Conservation (phyloP, 2,888 invertebrate species). For the Trilocha varians region DNA sequence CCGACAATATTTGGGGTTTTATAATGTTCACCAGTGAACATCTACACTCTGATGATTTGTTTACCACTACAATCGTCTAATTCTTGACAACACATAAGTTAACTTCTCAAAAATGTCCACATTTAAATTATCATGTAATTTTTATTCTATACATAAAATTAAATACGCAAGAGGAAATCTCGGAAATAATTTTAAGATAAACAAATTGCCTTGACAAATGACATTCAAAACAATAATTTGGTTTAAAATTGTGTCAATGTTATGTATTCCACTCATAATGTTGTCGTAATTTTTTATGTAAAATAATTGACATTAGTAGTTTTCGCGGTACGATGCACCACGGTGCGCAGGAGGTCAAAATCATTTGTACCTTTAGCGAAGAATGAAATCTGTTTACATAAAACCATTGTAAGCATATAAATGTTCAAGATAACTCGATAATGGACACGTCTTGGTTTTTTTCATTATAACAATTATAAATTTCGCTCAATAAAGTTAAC, state of each 20-base stretch:
- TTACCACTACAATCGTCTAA: too few relatives aligned
- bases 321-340: slow-evolving; percentile 68
- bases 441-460: too few relatives aligned
- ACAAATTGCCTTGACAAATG: slow-evolving; percentile 18
- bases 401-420: neutral
- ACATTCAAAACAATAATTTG: slow-evolving; percentile 1
- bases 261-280: slow-evolving; percentile 37
- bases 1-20: too few relatives aligned
- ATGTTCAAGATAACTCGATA: neutral
- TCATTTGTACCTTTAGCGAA: slow-evolving; percentile 35
- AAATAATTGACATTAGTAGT: slow-evolving; percentile 49
- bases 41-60: too few relatives aligned
- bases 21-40: too few relatives aligned
- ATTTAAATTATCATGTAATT: neutral
- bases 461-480: too few relatives aligned
- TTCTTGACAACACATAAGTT: too few relatives aligned
- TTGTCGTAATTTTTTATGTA: slow-evolving; percentile 42
- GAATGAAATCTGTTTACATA: slow-evolving; percentile 12
- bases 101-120: slow-evolving; percentile 2
- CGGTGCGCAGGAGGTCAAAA: slow-evolving; percentile 51
- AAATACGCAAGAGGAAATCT: neutral
- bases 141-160: neutral
- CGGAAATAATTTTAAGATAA: slow-evolving; percentile 10
- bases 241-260: slow-evolving; percentile 62
- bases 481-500: too few relatives aligned